These are phyloP conservation scores for Mythimna impura DNA, from an alignment of 2,888 invertebrate species.

Conservation along the genomic window DNA sequence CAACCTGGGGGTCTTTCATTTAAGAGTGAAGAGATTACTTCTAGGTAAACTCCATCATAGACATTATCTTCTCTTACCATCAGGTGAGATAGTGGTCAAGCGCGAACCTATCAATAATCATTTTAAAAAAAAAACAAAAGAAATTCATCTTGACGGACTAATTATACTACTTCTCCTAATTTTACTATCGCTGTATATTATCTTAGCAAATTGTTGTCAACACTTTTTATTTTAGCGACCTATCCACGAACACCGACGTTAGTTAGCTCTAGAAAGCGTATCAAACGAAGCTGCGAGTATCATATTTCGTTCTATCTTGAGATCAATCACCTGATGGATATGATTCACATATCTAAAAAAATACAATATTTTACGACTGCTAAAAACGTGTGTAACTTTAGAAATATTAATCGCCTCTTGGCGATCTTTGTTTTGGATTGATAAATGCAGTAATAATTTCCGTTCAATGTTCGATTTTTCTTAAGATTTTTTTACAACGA, in stretches of 20 bases:
- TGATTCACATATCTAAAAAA: constrained; percentile 41
- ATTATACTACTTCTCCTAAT: constrained; percentile 3
- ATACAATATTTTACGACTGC: constrained; percentile 11
- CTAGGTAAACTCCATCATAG: no score
- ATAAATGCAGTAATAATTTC: neutral
- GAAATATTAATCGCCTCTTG: neutral
- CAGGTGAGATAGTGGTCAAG: no score
- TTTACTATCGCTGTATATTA: constrained; percentile 6
- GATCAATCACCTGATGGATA: constrained; percentile 33
- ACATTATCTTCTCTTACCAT: no score
- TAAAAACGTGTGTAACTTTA: constrained; percentile 10
- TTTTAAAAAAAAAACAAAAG: neutral
- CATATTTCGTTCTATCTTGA: constrained; percentile 36
- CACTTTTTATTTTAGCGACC: constrained; percentile 21
- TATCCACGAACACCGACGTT: constrained; percentile 32
- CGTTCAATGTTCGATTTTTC: neutral
- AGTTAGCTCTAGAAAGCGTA: constrained; percentile 38
- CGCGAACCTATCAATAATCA: no score
- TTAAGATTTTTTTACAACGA: constrained; percentile 3
- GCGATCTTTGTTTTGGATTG: neutral
- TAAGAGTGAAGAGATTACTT: no score
- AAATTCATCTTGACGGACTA: constrained; percentile 10
- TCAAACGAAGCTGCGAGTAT: constrained; percentile 28
- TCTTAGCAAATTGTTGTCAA: neutral
- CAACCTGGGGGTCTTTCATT: no score